A percentile compares a stretch with the other conserved stretches of the same genome.
Conservation (phyloP, 2,797 vertebrate species). For the Hippopotamyrus pictus region DNA sequence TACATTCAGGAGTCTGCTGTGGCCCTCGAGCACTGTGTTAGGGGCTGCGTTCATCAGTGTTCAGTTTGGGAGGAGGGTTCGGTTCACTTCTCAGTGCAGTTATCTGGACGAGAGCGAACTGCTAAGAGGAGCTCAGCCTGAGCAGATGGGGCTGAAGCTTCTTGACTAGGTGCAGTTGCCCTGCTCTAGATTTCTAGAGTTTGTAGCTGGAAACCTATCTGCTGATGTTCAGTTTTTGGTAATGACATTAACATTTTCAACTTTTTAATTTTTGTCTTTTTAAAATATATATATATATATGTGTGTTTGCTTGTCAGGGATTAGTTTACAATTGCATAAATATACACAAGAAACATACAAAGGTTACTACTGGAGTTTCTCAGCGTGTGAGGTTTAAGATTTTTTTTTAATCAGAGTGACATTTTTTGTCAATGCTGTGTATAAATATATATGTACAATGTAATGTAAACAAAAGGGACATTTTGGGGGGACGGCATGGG, state of each 20-base stretch:
- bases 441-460: slow-evolving; percentile 29
- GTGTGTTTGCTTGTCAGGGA: slow-evolving; percentile 27
- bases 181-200: slow-evolving; percentile 20
- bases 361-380: slow-evolving; percentile 29
- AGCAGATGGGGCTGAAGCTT: not conserved
- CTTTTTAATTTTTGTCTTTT: slow-evolving; percentile 17
- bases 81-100: not conserved
- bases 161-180: not conserved
- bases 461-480: slow-evolving; percentile 29
- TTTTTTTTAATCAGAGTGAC: slow-evolving; percentile 28
- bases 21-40: not conserved
- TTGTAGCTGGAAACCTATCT: slow-evolving; percentile 16
- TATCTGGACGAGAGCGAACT: slow-evolving; percentile 10
- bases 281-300: not conserved
- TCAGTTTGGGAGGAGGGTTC: slow-evolving; percentile 6
- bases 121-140: not conserved
- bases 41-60: slow-evolving; percentile 20
- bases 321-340: slow-evolving; percentile 29
- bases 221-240: slow-evolving; percentile 25
- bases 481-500: slow-evolving; percentile 20
- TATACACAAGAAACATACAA: slow-evolving; percentile 20
- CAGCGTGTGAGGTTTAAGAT: slow-evolving; percentile 21
- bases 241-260: slow-evolving; percentile 28
- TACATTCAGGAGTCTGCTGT: slow-evolving; percentile 15
- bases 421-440: slow-evolving; percentile 27